phyloP scores from a whole-genome alignment of 2,113 vertebrate species.

The Daubentonia madagascariensis region DNA sequence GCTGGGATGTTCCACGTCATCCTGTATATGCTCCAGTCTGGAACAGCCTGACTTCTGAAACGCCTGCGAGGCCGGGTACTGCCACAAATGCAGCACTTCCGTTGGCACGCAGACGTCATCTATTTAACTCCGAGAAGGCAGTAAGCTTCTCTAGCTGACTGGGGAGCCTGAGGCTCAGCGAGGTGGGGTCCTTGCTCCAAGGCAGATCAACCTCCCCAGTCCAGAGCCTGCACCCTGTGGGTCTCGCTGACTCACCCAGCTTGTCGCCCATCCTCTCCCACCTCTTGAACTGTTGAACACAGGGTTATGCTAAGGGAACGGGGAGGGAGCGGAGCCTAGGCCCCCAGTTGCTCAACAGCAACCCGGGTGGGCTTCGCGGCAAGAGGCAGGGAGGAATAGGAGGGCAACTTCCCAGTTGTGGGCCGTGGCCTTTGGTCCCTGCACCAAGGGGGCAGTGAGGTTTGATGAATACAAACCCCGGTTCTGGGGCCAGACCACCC shows the following conservation, averaged over 20 bases:
- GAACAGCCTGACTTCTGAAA: neutral
- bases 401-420: neutral
- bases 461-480: neutral
- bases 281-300: neutral
- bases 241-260: neutral
- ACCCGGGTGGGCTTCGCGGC: neutral
- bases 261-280: neutral
- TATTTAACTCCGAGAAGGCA: neutral
- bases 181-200: neutral
- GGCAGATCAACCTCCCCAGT: neutral
- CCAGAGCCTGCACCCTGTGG: neutral
- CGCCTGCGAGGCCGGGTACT: accelerated
- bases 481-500: neutral
- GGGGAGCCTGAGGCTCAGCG: neutral
- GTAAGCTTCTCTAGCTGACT: neutral
- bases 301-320: neutral
- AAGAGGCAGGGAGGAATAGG: neutral
- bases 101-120: accelerated
- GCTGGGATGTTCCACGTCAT: neutral
- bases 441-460: neutral
- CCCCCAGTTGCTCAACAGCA: neutral
- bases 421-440: neutral
- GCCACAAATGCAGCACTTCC: neutral
- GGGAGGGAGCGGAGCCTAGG: neutral
- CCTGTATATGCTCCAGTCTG: accelerated